phyloP scores from a whole-genome alignment of 2,797 vertebrate genomes.

The Phoxinus dragarum region DNA sequence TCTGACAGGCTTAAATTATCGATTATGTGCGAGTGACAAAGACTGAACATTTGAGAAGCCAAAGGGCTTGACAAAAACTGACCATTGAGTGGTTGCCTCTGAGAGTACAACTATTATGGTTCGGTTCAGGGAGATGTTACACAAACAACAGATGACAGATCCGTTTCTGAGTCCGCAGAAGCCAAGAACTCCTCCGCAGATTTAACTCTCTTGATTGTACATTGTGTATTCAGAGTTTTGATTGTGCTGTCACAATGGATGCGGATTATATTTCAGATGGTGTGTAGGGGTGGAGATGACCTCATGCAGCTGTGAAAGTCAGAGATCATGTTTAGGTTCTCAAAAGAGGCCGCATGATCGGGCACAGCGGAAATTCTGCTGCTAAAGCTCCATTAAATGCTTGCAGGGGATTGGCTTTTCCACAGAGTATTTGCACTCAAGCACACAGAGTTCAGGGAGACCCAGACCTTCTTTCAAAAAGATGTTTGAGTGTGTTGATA shows the following conservation, averaged over 20 bases:
- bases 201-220: conserved; percentile 30
- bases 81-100: conserved; percentile 8
- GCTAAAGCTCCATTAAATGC: conserved; percentile 45
- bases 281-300: conserved; percentile 44
- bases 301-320: conserved; percentile 58
- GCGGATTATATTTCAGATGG: conserved; percentile 22
- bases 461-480: conserved; percentile 19
- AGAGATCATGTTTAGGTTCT: conserved; percentile 47
- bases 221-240: conserved; percentile 37
- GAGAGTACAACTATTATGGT: conserved; percentile 13
- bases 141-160: conserved; percentile 44
- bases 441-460: conserved; percentile 13
- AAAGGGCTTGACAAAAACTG: conserved; percentile 16
- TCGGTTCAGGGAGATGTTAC: conserved; percentile 37
- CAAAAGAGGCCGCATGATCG: conserved; percentile 17
- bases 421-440: neutral
- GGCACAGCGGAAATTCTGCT: conserved; percentile 52
- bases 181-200: conserved; percentile 42
- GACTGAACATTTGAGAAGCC: neutral
- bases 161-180: neutral
- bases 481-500: conserved; percentile 15
- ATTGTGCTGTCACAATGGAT: conserved; percentile 34
- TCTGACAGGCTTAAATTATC: conserved; percentile 1
- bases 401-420: conserved; percentile 12
- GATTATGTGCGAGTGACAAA: conserved; percentile 10